Percentiles rank a stretch among this genome's conserved stretches.
phyloP scores from a whole-genome alignment of 2,797 vertebrate genomes.

The Myotis pilosus region DNA sequence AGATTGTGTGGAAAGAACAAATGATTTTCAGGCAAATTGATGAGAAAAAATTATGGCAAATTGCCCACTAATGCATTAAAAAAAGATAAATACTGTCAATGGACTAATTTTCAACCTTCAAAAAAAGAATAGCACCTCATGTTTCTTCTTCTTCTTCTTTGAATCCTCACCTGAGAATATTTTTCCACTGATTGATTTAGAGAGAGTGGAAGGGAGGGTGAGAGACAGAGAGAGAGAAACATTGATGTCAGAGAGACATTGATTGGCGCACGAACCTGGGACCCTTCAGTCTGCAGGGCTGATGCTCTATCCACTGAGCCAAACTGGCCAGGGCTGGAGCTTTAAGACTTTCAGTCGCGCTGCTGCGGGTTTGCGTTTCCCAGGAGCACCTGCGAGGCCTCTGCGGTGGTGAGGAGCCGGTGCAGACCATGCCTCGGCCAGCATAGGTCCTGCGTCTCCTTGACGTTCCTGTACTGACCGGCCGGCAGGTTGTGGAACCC shows the following conservation, averaged over 20 bases:
- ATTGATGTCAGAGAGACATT: too few relatives aligned
- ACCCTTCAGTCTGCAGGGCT: too few relatives aligned
- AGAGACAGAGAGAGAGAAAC: too few relatives aligned
- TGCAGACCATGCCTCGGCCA: not conserved
- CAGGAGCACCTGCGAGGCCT: not conserved
- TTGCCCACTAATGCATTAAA: conserved; percentile 66
- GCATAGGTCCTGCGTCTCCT: not conserved
- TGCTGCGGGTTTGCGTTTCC: not conserved
- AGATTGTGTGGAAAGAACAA: conserved; percentile 69
- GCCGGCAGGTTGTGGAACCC: conserved; percentile 18
- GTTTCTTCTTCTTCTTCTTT: not conserved
- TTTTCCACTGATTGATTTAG: too few relatives aligned
- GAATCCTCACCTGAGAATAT: too few relatives aligned
- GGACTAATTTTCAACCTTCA: conserved; percentile 66
- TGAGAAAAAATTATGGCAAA: conserved; percentile 63
- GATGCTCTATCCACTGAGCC: too few relatives aligned
- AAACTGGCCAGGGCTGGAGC: not conserved
- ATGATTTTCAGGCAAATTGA: conserved; percentile 73
- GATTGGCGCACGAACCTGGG: too few relatives aligned
- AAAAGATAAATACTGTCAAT: conserved; percentile 59
- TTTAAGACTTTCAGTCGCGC: conserved; percentile 27
- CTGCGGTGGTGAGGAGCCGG: not conserved
- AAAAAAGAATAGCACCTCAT: conserved; percentile 3
- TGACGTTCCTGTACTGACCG: not conserved
- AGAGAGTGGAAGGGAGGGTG: too few relatives aligned